phyloP scores from a whole-genome alignment of 30 jellyfish, hydroid and myxozoan genomes.

The Mastigias papua region DNA sequence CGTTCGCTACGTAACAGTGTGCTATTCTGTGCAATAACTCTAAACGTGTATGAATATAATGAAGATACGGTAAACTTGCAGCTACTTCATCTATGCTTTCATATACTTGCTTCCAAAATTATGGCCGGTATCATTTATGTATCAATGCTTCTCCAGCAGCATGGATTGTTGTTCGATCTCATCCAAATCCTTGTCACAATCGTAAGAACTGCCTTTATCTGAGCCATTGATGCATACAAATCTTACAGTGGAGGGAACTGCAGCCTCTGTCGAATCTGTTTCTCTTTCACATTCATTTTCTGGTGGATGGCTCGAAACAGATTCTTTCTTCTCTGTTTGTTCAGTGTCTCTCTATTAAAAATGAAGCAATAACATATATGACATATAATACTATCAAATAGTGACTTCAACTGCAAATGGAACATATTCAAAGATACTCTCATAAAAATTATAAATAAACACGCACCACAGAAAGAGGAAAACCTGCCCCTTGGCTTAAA shows the following conservation, averaged over 20 bases:
- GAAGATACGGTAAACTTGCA: not conserved
- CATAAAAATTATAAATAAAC: no score
- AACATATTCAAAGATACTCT: no score
- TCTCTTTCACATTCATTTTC: slow-evolving; percentile 67
- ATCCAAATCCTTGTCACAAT: slow-evolving; percentile 63
- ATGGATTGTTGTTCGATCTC: slow-evolving; percentile 19
- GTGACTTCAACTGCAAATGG: no score
- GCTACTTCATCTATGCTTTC: slow-evolving; percentile 11
- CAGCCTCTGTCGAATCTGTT: slow-evolving; percentile 7
- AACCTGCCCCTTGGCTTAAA: no score
- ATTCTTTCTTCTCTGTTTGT: slow-evolving; percentile 58
- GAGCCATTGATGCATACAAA: slow-evolving; percentile 33
- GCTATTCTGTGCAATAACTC: no score
- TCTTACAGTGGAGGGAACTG: slow-evolving; percentile 19
- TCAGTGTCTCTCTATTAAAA: slow-evolving; percentile 48
- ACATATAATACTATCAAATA: no score
- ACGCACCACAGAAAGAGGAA: no score
- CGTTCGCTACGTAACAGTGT: no score
- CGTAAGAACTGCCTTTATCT: slow-evolving; percentile 30
- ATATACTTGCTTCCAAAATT: slow-evolving; percentile 9
- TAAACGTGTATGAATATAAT: no score
- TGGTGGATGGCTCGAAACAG: slow-evolving; percentile 44
- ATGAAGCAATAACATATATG: not conserved
- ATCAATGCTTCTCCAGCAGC: slow-evolving; percentile 19
- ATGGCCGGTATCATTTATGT: slow-evolving; percentile 30